Conservation (phyloP, 2,113 vertebrate species). For the Rhabdomys dilectus region DNA sequence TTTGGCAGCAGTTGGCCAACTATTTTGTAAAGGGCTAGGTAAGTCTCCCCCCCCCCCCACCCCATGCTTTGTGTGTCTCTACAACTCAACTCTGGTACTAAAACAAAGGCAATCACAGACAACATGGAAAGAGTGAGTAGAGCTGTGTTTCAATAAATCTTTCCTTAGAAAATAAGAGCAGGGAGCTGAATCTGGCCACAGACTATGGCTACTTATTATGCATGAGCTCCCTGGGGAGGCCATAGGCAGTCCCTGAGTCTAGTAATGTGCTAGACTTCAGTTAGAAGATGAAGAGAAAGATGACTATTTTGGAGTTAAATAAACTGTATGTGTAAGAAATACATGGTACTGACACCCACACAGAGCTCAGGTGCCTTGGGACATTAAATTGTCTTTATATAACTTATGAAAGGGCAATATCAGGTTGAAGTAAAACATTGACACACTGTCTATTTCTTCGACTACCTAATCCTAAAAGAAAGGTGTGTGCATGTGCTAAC, state of each 20-base stretch:
- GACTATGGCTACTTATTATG: not conserved
- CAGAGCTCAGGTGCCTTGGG: not conserved
- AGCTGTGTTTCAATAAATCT: conserved; percentile 7
- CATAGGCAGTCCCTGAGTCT: not conserved
- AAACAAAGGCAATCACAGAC: not conserved
- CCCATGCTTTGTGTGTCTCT: not conserved
- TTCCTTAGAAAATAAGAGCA: conserved; percentile 22
- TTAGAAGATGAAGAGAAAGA: not conserved
- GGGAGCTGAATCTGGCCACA: not conserved
- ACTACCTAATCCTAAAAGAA: not conserved
- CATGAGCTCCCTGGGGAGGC: not conserved
- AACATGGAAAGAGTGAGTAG: not conserved
- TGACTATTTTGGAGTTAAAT: conserved; percentile 22
- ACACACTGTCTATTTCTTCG: not conserved
- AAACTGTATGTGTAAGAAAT: not conserved
- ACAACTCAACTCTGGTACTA: not conserved
- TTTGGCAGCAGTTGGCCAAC: not conserved
- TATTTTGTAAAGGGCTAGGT: not conserved
- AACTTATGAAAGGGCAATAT: conserved; percentile 2
- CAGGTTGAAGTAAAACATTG: not conserved
- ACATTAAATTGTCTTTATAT: not conserved
- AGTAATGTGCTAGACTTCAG: not conserved
- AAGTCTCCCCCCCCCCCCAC: not conserved
- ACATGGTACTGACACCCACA: not conserved
- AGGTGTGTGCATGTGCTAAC: not conserved